phyloP scores from a whole-genome alignment of 1,140 invertebrate genomes.

The Rhyzopertha dominica region DNA sequence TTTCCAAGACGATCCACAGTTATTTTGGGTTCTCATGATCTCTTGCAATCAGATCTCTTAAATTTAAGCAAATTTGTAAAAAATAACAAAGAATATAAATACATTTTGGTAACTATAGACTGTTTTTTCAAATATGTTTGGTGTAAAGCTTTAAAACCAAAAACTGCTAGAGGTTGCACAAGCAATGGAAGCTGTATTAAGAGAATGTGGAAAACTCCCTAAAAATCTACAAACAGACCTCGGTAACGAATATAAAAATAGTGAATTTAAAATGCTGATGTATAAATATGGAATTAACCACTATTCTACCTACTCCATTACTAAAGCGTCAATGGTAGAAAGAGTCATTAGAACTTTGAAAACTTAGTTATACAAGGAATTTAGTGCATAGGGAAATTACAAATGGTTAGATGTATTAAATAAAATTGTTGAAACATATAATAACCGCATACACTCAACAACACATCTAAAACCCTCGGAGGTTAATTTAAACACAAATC shows the following conservation, averaged over 20 bases:
- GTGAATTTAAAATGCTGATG: slow-evolving; percentile 28
- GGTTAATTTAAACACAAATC: too few relatives aligned
- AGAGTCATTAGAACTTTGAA: slow-evolving; percentile 46
- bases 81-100: slow-evolving; percentile 23
- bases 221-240: slow-evolving; percentile 35
- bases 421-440: slow-evolving; percentile 41
- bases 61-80: slow-evolving; percentile 8
- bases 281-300: slow-evolving; percentile 35
- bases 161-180: slow-evolving; percentile 20
- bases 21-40: slow-evolving; percentile 25
- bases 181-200: slow-evolving; percentile 20
- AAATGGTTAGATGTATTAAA: slow-evolving; percentile 37
- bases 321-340: slow-evolving; percentile 45
- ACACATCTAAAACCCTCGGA: too few relatives aligned
- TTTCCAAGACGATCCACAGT: slow-evolving; percentile 35
- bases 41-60: slow-evolving; percentile 12
- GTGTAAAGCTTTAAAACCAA: slow-evolving; percentile 23
- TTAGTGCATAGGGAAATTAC: slow-evolving; percentile 37
- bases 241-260: slow-evolving; percentile 37
- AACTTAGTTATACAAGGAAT: slow-evolving; percentile 39
- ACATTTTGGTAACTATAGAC: slow-evolving; percentile 29
- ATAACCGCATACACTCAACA: slow-evolving; percentile 39
- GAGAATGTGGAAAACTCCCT: slow-evolving; percentile 7
- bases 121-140: slow-evolving; percentile 30
- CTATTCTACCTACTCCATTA: slow-evolving; percentile 35